Conservation (phyloP, 2,113 vertebrate species). For the Oxygymnocypris stewartii region DNA sequence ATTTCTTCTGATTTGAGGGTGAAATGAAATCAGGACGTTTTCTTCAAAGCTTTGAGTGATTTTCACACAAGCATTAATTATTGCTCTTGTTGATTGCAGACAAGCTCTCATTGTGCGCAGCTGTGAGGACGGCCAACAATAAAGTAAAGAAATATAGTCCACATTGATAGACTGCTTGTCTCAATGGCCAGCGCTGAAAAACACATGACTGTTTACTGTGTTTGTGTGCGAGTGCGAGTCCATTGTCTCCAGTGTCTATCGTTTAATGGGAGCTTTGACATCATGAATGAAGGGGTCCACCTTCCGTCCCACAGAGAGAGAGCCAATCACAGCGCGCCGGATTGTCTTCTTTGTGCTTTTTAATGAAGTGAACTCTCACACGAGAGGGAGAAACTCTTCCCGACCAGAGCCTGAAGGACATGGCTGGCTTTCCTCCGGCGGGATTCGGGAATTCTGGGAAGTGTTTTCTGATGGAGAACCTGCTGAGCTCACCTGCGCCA, state of each 20-base stretch:
- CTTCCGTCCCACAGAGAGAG: conserved; percentile 84
- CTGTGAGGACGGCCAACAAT: conserved; percentile 2
- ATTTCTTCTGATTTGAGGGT: too few relatives aligned
- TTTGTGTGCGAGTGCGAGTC: conserved; percentile 74
- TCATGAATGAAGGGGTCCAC: conserved; percentile 90
- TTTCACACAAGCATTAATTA: neutral
- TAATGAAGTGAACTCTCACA: conserved; percentile 74
- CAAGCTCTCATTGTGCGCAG: conserved; percentile 5
- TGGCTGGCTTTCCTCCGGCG: conserved; percentile 73
- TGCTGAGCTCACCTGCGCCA: conserved; percentile 73
- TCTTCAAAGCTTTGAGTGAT: neutral
- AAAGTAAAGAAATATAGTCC: conserved; percentile 40
- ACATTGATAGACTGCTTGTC: conserved; percentile 38
- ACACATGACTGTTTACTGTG: conserved; percentile 77
- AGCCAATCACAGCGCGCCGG: conserved; percentile 63
- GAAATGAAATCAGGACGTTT: too few relatives aligned
- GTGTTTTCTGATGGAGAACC: conserved; percentile 94
- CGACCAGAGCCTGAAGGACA: conserved; percentile 58
- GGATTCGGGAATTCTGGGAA: conserved; percentile 86
- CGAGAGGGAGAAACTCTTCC: conserved; percentile 56
- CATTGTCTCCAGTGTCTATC: conserved; percentile 87
- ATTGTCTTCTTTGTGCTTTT: conserved; percentile 74
- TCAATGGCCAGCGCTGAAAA: conserved; percentile 71
- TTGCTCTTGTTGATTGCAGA: neutral
- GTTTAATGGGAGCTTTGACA: too few relatives aligned